Conservation (phyloP, 2,888 invertebrate species). For the Orthosia gracilis region DNA sequence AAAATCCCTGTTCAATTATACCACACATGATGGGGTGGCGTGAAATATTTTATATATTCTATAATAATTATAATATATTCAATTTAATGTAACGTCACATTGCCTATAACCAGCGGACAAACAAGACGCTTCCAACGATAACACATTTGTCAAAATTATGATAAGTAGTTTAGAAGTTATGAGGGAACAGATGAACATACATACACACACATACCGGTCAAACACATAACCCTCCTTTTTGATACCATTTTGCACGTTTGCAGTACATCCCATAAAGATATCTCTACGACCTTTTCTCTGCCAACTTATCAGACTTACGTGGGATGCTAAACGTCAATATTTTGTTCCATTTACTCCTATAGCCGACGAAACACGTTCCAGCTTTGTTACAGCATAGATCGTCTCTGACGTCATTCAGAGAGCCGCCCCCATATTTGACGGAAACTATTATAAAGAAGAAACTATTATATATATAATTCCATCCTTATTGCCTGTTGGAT, state of each 20-base stretch:
- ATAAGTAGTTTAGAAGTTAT: no score
- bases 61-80: no score
- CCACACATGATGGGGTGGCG: no score
- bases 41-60: no score
- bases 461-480: slow-evolving; percentile 20
- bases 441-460: slow-evolving; percentile 3
- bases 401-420: slow-evolving; percentile 26
- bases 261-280: slow-evolving; percentile 16
- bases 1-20: no score
- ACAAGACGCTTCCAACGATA: no score
- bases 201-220: no score
- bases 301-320: slow-evolving; percentile 21
- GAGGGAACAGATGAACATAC: no score
- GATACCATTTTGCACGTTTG: slow-evolving; percentile 3
- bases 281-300: slow-evolving; percentile 29
- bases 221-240: no score
- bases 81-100: no score
- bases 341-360: slow-evolving; percentile 42
- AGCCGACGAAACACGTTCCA: slow-evolving; percentile 21
- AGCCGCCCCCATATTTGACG: slow-evolving; percentile 7
- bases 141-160: no score
- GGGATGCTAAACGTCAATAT: slow-evolving; percentile 27
- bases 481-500: slow-evolving; percentile 13
- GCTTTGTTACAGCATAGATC: slow-evolving; percentile 19
- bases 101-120: no score